Conservation (phyloP, 2,888 invertebrate genomes). For the Lasioglossum zephyrum region DNA sequence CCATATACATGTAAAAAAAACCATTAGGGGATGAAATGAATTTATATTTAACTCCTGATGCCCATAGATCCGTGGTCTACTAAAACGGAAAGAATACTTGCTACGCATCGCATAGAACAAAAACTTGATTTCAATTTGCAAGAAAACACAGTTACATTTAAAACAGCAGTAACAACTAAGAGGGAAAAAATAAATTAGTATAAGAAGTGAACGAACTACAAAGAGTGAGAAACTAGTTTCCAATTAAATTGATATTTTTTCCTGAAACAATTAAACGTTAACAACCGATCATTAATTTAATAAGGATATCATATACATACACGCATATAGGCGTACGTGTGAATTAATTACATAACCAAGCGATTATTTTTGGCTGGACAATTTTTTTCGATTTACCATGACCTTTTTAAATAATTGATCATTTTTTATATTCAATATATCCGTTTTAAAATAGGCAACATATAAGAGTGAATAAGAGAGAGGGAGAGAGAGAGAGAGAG, state of each 20-base stretch:
- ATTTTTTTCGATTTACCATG: constrained; percentile 16
- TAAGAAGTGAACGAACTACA: constrained; percentile 21
- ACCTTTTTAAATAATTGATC: constrained; percentile 7
- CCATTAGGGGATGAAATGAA: no score
- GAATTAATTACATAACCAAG: constrained; percentile 48
- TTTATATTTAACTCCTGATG: no score
- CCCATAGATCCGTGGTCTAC: no score
- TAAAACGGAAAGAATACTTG: no score
- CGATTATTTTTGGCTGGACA: background rate
- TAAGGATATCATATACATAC: background rate
- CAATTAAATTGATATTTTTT: background rate
- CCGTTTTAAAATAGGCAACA: constrained; percentile 15
- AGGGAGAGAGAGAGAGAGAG: constrained; percentile 30
- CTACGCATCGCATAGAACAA: background rate
- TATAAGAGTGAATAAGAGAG: constrained; percentile 27
- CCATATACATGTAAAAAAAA: background rate
- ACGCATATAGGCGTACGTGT: background rate
- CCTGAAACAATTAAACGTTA: constrained; percentile 7
- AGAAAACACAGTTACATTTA: background rate
- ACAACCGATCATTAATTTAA: constrained; percentile 26
- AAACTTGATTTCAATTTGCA: background rate
- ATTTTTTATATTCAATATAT: constrained; percentile 26
- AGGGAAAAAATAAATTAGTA: background rate
- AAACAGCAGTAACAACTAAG: background rate
- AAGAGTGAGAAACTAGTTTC: constrained; percentile 41